Conservation (phyloP, 2,888 invertebrate genomes). For the Frankliniella fusca region DNA sequence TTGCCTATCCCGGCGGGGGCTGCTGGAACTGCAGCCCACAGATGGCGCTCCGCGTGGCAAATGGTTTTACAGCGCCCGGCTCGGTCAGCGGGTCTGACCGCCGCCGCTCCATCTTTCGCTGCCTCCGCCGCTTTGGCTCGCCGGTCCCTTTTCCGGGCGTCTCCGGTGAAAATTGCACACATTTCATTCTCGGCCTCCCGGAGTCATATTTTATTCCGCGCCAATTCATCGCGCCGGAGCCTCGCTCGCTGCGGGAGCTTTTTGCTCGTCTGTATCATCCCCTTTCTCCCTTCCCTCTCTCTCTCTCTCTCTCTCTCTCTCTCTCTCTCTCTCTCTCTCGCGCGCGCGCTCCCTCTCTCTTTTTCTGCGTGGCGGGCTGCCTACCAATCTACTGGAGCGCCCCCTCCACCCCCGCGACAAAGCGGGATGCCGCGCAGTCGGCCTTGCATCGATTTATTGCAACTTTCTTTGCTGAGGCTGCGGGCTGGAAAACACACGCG, state of each 20-base stretch:
- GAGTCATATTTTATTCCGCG: conserved; percentile 15
- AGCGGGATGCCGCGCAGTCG: background rate
- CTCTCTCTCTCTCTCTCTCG: background rate
- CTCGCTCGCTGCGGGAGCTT: background rate
- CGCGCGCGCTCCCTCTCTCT: too few species aligned
- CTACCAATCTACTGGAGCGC: background rate
- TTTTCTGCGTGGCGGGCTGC: background rate
- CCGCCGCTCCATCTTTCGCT: background rate
- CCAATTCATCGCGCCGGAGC: conserved; percentile 10
- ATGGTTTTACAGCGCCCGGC: background rate
- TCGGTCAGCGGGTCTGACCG: background rate
- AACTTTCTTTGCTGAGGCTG: background rate
- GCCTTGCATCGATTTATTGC: background rate
- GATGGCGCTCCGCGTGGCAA: too few species aligned
- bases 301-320: background rate
- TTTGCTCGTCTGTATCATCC: conserved; percentile 15
- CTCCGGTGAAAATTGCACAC: conserved; percentile 21
- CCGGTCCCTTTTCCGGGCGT: conserved; percentile 9
- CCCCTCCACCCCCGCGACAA: background rate
- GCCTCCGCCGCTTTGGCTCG: background rate
- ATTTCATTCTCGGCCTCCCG: conserved; percentile 8
- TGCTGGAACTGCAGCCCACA: too few species aligned
- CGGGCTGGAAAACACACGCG: background rate
- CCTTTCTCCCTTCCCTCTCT: background rate
- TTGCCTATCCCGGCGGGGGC: too few species aligned